Base-by-base conservation (phyloP, 1,140 invertebrate species). In the Druon quercuslanigerum region DNA sequence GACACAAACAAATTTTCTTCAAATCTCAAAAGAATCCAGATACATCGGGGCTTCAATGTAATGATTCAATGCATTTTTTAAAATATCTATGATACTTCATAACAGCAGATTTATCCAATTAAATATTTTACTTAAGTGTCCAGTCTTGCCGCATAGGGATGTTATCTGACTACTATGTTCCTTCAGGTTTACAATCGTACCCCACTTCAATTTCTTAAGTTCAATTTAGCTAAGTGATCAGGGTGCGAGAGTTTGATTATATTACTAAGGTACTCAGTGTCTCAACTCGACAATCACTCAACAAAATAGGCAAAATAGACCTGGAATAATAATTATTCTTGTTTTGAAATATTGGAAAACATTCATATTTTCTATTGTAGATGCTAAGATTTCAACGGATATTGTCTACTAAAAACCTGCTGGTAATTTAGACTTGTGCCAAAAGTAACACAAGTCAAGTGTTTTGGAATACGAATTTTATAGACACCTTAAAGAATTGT, bases 201-300 rank as follows among this genome's bases (percentile, higher is more conserved):
- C 73, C 78, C 77, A 80, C 79, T 85, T 85, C 84, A 84, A 80
- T 86, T 85, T 79, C 81, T 83, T 77, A 81, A 85, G 80, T 85
- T 83, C 82, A 86, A 86, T 86, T 85, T 83, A 75, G 74, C 80
- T 84, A 83, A 86, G 85, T 85, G 84, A 83, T 85, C 50, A 74
- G 79, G 79, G 80, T 73, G 82, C 77, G 77, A 79, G 78, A 84
- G 74, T 77, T 84, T 78, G 74, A 81, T 81, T 71, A 46, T 46
- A 46, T 46, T 40, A 40, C 40, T 66, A 33, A 25, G 12, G 9
- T 13, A 40, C 25, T 20, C 57, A 33, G 16, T 57, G 17, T 20
- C 57, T 60, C 57, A 60, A 60, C 40, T 46, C 40, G 40, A 46
- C 40, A 46, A 33, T 14, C 60, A 66, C 60, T 66, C 60, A 40